phyloP scores from a whole-genome alignment of 2,888 invertebrate genomes.

The Drosophila lacicola region DNA sequence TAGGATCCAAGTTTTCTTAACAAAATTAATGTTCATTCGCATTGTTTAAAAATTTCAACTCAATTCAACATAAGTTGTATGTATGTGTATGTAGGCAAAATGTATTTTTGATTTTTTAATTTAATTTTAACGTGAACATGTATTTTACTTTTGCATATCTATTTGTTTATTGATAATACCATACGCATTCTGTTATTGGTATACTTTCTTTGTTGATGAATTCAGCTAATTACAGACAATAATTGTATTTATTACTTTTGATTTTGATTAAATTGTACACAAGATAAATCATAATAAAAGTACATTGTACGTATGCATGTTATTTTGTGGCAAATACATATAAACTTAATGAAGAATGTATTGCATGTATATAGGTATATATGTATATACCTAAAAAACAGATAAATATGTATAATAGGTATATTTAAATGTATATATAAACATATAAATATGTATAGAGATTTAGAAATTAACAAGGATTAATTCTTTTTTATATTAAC shows the following conservation, averaged over 20 bases:
- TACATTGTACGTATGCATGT: constrained; percentile 62
- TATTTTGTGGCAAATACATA: constrained; percentile 56
- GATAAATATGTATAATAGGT: constrained; percentile 45
- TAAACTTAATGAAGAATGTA: constrained; percentile 49
- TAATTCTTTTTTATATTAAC: constrained; percentile 43
- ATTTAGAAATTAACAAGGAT: constrained; percentile 60
- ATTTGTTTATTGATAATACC: constrained; percentile 67
- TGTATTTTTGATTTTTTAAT: constrained; percentile 56
- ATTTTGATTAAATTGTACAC: constrained; percentile 65
- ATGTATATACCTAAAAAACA: constrained; percentile 56
- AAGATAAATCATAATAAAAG: constrained; percentile 64
- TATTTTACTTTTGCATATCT: constrained; percentile 67
- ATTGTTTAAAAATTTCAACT: constrained; percentile 49
- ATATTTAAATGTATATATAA: too few species aligned
- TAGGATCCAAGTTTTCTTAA: constrained; percentile 50
- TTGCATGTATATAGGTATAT: constrained; percentile 47
- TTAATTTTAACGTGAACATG: constrained; percentile 70
- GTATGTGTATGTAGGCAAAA: constrained; percentile 61
- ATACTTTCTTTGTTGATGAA: constrained; percentile 60
- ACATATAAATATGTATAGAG: constrained; percentile 31
- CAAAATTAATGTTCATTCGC: constrained; percentile 51
- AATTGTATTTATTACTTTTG: constrained; percentile 62
- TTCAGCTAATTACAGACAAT: constrained; percentile 73
- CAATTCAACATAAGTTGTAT: constrained; percentile 53
- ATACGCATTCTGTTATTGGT: constrained; percentile 65